Percentiles rank a stretch among this genome's conserved stretches.
Conservation (phyloP, 2,113 vertebrate species). For the Grammomys dolichurus region DNA sequence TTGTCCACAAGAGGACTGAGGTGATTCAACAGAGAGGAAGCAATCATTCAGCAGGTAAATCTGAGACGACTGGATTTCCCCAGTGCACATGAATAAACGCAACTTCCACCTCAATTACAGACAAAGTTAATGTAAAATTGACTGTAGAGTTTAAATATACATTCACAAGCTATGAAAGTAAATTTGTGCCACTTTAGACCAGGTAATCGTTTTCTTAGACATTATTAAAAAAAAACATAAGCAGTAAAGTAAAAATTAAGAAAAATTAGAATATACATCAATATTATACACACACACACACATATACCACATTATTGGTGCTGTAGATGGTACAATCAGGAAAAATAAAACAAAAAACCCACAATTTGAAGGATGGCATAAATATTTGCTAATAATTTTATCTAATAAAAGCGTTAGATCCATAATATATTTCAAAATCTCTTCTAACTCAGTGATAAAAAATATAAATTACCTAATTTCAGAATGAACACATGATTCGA, state of each 20-base stretch:
- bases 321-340: background rate
- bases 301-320: background rate
- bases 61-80: background rate
- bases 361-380: background rate
- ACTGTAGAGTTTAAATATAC: slow-evolving; percentile 2
- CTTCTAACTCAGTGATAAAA: slow-evolving; percentile 11
- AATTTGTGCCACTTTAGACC: background rate
- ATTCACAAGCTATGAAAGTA: slow-evolving; percentile 50
- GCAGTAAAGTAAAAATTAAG: background rate
- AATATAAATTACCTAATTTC: slow-evolving; percentile 46
- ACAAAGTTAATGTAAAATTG: slow-evolving; percentile 37
- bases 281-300: background rate
- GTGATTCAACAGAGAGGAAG: slow-evolving; percentile 1
- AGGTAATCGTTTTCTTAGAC: background rate
- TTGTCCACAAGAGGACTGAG: slow-evolving; percentile 8
- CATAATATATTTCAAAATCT: slow-evolving; percentile 32
- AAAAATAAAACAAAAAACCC: background rate
- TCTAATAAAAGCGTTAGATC: background rate
- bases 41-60: slow-evolving; percentile 23
- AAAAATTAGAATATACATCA: slow-evolving; percentile 7
- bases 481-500: background rate
- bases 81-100: background rate
- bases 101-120: background rate
- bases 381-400: background rate
- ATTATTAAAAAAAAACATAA: slow-evolving; percentile 28